Conservation (phyloP, 1,140 invertebrate genomes). For the Lepidurus couesii region DNA sequence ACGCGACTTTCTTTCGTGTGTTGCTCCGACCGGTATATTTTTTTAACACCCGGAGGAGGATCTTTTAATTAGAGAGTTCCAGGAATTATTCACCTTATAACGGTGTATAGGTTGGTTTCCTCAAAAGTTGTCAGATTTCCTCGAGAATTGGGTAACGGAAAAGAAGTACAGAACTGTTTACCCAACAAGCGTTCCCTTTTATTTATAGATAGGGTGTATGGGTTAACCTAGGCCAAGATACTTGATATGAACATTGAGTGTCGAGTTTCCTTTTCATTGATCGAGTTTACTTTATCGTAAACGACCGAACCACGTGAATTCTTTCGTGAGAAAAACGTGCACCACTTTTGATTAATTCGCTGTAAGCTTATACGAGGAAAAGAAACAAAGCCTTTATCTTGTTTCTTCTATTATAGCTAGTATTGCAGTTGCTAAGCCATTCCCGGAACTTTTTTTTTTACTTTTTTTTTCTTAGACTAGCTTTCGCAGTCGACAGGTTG, state of each 20-base stretch:
- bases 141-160: too few relatives aligned
- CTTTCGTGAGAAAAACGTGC: neutral
- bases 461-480: neutral
- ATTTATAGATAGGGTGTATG: neutral
- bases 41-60: neutral
- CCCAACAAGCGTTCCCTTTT: neutral
- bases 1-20: neutral
- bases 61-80: neutral
- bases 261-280: neutral
- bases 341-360: neutral
- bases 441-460: neutral
- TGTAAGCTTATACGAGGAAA: neutral
- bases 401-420: neutral
- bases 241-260: neutral
- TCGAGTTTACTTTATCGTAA: neutral
- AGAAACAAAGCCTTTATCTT: neutral
- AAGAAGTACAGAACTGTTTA: too few relatives aligned
- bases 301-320: neutral
- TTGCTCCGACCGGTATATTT: neutral
- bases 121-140: too few relatives aligned
- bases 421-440: constrained; percentile 2
- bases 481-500: too few relatives aligned
- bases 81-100: neutral
- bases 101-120: too few relatives aligned
- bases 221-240: constrained; percentile 6